Evolutionary conservation across 2,888 invertebrate species (phyloP), one percentile per base, ranked within the genome.

Genomic region (Stramonita haemastoma): DNA sequence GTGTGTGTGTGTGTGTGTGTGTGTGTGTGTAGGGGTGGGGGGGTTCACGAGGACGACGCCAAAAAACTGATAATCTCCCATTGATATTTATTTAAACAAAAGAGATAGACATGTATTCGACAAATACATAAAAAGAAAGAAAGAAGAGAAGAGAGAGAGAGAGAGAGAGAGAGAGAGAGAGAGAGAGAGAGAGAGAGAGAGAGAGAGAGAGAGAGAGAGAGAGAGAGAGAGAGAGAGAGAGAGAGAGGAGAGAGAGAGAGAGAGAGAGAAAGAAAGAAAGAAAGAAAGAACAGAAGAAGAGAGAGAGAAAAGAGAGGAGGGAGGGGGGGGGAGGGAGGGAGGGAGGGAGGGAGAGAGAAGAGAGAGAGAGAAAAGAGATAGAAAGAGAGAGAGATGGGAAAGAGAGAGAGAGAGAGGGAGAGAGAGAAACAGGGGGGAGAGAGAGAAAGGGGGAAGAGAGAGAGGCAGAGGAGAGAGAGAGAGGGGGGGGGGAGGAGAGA

Each of bases 121-220:
- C n/a, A 46, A 8, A 46, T 46, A 46, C 4, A 46, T 46, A 46
- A 46, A 46, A 46, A 8, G 46, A 8, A 2, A 46, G 46, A 81
- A 34, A 32, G 17, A 32, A 15, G 32, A 13, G 81, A 81, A n/a
- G 36, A 81, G 34, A 32, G 17, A 81, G 81, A 81, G 34, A 36
- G 81, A 81, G 36, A 81, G 36, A 32, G 81, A 36, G 81, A 81
- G 34, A 34, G 17, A 81, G 81, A 81, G 34, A 34, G 36, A 81
- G 81, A 81, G 17, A 32, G 32, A 13, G 32, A 34, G 32, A 32
- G 36, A 36, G 17, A 81, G 32, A 81, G 32, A 11, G 36, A 81
- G 5, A 34, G 32, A 36, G 11, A 34, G 17, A 81, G 32, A 34
- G 34, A 32, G 22, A 81, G 34, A 13, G 22, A 6, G 17, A 13